Conservation (phyloP, 1,140 invertebrate genomes). For the Zaprionus africanus region DNA sequence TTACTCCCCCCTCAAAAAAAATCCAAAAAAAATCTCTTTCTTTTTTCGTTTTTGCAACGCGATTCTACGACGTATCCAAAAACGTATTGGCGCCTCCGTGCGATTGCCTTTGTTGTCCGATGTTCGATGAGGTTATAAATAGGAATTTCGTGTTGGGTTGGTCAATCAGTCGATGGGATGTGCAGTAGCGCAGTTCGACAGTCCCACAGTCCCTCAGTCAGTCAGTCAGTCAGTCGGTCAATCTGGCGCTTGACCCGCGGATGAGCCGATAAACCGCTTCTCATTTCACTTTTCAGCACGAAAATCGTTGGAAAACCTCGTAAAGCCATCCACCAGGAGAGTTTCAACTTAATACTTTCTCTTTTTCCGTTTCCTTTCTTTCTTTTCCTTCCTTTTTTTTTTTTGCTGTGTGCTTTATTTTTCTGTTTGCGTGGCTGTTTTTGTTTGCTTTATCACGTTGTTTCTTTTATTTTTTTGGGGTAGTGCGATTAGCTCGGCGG, state of each 20-base stretch:
- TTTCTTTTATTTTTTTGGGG: constrained; percentile 1
- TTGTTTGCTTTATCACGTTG: constrained; percentile 23
- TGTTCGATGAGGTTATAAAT: constrained; percentile 63
- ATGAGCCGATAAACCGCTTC: constrained; percentile 45
- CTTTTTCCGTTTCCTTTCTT: constrained; percentile 16
- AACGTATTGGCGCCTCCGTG: constrained; percentile 47
- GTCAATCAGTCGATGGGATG: constrained; percentile 1
- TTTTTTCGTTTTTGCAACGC: constrained; percentile 23
- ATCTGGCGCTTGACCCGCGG: constrained; percentile 55
- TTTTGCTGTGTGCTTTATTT: constrained; percentile 14
- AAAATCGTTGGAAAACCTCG: constrained; percentile 64
- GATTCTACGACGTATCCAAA: constrained; percentile 45
- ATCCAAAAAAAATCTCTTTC: constrained; percentile 19
- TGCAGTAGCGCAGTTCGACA: not conserved
- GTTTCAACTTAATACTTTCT: constrained; percentile 23
- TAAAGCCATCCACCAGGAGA: constrained; percentile 26
- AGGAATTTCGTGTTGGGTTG: constrained; percentile 64
- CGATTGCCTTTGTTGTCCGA: constrained; percentile 31
- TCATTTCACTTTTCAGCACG: constrained; percentile 62
- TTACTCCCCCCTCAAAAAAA: not conserved
- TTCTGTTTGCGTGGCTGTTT: constrained; percentile 37
- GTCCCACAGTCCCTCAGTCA: not conserved
- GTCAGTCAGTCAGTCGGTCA: constrained; percentile 5
- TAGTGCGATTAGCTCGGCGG: not conserved
- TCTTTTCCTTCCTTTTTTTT: not conserved